phyloP scores from a whole-genome alignment of 2,888 invertebrate species.

The Tryphoninae sp. region DNA sequence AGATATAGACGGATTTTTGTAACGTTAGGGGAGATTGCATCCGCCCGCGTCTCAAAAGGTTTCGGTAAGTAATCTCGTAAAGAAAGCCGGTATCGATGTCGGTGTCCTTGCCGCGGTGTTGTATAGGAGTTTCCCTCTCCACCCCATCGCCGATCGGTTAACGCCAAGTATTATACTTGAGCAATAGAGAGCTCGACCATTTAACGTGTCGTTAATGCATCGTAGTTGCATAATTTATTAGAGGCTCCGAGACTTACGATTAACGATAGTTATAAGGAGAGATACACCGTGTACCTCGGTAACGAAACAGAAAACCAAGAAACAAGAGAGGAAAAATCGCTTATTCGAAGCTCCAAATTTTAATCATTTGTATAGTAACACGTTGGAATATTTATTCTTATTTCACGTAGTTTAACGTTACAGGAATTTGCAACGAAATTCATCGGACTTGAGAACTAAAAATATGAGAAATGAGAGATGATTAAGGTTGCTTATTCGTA shows the following conservation, averaged over 20 bases:
- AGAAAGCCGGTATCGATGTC: constrained; percentile 60
- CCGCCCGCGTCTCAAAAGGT: constrained; percentile 1
- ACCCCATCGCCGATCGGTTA: constrained; percentile 21
- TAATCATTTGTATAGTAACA: too few species aligned
- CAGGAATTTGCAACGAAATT: too few species aligned
- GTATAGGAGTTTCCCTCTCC: not conserved
- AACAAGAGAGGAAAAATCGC: too few species aligned
- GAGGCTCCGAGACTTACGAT: constrained; percentile 39
- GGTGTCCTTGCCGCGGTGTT: constrained; percentile 64
- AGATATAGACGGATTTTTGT: constrained; percentile 1
- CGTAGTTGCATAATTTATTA: constrained; percentile 72
- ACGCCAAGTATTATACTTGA: constrained; percentile 70
- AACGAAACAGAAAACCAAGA: not conserved
- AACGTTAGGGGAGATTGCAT: constrained; percentile 40
- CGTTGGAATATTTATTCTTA: too few species aligned
- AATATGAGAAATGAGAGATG: too few species aligned
- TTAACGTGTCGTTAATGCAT: constrained; percentile 72
- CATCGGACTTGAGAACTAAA: too few species aligned
- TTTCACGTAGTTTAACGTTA: too few species aligned
- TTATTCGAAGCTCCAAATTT: too few species aligned
- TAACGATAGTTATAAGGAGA: constrained; percentile 1
- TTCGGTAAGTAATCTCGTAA: constrained; percentile 56
- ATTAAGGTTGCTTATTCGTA: too few species aligned
- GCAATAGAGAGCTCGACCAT: constrained; percentile 66
- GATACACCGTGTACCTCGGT: not conserved